A percentile compares a stretch with the other conserved stretches of the same genome.
Evolutionary conservation across 2,113 vertebrate species (phyloP).

Genomic region (Pagrus major): DNA sequence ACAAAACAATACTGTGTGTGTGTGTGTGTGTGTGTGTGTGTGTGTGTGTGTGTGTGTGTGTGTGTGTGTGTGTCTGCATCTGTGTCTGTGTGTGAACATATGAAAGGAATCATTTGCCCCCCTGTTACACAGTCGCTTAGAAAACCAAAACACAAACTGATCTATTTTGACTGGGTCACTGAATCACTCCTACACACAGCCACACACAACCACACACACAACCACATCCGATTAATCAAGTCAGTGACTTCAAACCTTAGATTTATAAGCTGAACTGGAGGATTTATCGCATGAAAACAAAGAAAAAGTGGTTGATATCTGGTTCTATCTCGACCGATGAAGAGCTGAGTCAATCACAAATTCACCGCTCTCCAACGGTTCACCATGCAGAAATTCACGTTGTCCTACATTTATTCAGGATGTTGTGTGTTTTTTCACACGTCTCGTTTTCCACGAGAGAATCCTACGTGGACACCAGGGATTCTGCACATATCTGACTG

Average conservation of each 20-base stretch:
- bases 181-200: no score
- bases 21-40: constrained; percentile 7
- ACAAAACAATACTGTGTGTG: constrained; percentile 27
- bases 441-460: not conserved
- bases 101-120: not conserved
- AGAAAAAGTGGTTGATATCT: not conserved
- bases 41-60: not conserved
- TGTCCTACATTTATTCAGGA: not conserved
- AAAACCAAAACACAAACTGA: not conserved
- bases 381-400: no score
- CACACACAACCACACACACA: not conserved
- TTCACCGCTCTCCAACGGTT: not conserved
- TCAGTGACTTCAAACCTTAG: no score
- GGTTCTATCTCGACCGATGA: not conserved
- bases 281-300: not conserved
- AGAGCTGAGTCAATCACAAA: not conserved
- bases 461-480: not conserved
- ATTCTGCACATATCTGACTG: not conserved
- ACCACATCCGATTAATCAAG: no score
- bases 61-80: not conserved
- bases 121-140: not conserved
- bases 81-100: not conserved
- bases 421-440: not conserved
- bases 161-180: not conserved
- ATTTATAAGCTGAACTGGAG: not conserved